phyloP scores from a whole-genome alignment of 2,113 vertebrate genomes.

The Paradoxurus hermaphroditus region DNA sequence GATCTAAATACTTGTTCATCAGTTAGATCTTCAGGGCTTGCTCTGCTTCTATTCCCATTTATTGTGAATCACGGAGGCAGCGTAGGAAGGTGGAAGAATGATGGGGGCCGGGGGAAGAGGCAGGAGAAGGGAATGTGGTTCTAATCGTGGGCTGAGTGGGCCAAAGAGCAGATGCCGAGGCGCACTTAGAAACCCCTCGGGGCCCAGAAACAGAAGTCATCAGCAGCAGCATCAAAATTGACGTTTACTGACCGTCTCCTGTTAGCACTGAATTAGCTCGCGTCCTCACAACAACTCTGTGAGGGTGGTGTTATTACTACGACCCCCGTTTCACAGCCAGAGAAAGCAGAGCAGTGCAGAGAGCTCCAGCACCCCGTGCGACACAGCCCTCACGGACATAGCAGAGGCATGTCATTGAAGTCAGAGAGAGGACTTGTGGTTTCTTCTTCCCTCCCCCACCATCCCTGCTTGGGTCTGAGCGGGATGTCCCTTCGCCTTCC shows the following conservation, averaged over 20 bases:
- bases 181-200: neutral
- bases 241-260: neutral
- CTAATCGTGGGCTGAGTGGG: neutral
- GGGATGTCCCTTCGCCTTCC: neutral
- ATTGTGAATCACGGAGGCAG: neutral
- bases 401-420: neutral
- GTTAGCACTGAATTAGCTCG: neutral
- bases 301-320: neutral
- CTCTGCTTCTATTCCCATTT: neutral
- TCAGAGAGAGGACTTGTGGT: neutral
- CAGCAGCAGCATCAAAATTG: neutral
- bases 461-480: neutral
- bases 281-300: neutral
- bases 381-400: neutral
- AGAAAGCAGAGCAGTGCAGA: neutral
- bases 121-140: neutral
- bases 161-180: neutral
- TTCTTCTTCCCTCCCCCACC: neutral
- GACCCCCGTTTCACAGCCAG: neutral
- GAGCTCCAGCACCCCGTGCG: neutral
- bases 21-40: neutral
- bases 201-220: neutral
- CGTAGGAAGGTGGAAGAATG: neutral
- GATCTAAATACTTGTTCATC: neutral
- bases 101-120: neutral